These are phyloP conservation scores for Megalops atlanticus DNA, from an alignment of 2,113 vertebrate species.

Conservation along the genomic window DNA sequence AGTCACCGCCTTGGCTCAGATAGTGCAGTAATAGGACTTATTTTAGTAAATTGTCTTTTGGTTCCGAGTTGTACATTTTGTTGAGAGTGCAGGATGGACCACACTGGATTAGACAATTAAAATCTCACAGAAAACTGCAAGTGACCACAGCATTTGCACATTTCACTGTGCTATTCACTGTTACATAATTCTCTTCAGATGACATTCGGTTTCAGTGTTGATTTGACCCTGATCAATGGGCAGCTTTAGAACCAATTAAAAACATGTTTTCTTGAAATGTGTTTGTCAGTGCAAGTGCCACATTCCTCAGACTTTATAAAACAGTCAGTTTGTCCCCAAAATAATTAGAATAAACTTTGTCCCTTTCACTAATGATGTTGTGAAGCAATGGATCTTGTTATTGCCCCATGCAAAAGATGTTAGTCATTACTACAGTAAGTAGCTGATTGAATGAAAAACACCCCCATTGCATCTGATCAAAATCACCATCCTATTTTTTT, in stretches of 20 bases:
- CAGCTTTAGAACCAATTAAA: neutral
- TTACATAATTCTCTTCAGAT: no score
- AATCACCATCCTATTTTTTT: neutral
- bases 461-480: neutral
- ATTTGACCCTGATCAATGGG: neutral
- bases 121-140: no score
- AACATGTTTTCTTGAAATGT: neutral
- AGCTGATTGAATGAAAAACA: neutral
- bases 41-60: no score
- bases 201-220: neutral
- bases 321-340: neutral
- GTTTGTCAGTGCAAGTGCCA: neutral
- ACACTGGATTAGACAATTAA: no score
- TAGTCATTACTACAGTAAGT: slow-evolving; percentile 48
- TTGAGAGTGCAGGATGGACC: no score
- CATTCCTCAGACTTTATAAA: neutral
- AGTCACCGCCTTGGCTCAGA: no score
- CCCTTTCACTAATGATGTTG: slow-evolving; percentile 36
- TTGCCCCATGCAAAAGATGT: slow-evolving; percentile 33
- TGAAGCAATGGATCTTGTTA: slow-evolving; percentile 51
- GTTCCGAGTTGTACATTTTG: no score
- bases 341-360: neutral
- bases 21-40: no score
- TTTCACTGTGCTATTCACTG: no score
- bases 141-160: no score